Conservation (phyloP, 2,113 vertebrate species). For the Labeo rohita region DNA sequence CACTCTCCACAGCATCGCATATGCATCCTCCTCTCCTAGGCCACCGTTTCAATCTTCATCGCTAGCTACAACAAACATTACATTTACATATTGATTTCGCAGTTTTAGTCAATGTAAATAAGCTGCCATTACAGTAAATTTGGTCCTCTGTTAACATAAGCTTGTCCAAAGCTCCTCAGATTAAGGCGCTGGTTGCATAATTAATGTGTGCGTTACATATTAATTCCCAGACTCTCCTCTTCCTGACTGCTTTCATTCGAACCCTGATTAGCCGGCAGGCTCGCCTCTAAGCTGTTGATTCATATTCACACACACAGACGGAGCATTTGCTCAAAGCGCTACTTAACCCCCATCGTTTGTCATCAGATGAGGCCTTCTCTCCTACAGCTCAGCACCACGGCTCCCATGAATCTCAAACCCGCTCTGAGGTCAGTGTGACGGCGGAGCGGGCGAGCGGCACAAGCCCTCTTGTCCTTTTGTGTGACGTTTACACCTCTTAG, state of each 20-base stretch:
- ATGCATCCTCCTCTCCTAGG: constrained; percentile 74
- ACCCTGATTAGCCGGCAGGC: constrained; percentile 76
- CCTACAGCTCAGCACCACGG: constrained; percentile 3
- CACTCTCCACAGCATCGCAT: constrained; percentile 70
- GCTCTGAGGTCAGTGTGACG: constrained; percentile 16
- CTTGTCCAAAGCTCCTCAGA: constrained; percentile 93
- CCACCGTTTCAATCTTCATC: constrained; percentile 84
- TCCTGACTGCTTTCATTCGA: constrained; percentile 74
- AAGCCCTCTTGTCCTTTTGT: constrained; percentile 33
- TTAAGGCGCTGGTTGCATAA: constrained; percentile 96
- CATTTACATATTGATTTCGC: constrained; percentile 99
- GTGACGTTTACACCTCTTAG: constrained; percentile 38
- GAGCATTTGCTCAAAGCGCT: constrained; percentile 76
- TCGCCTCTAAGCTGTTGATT: constrained; percentile 77
- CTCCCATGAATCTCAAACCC: constrained; percentile 45
- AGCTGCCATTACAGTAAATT: constrained; percentile 99
- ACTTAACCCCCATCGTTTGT: constrained; percentile 78
- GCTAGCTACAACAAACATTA: constrained; percentile 99
- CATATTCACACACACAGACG: constrained; percentile 77
- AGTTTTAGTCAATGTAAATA: constrained; percentile 99
- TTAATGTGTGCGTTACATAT: constrained; percentile 87
- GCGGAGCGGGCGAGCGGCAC: not conserved
- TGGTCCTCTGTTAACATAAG: constrained; percentile 98
- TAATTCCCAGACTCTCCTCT: constrained; percentile 81
- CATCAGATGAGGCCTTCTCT: constrained; percentile 68